Percentiles rank a stretch among this genome's conserved stretches.
These are phyloP conservation scores for Thryonomys swinderianus DNA, from an alignment of 2,113 vertebrate species.

Conservation along the genomic window DNA sequence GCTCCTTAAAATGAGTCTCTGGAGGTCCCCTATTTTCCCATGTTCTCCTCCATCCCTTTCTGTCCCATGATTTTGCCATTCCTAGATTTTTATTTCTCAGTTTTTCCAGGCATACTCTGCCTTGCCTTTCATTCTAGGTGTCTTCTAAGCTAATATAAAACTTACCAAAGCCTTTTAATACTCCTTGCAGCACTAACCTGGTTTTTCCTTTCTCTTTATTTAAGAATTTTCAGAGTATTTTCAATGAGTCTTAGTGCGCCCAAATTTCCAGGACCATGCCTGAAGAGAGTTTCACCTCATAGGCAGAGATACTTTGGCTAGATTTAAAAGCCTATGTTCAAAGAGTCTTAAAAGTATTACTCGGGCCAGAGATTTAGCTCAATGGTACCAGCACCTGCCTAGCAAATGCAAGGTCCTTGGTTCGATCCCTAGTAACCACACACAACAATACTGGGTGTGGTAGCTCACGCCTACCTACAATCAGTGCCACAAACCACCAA, in stretches of 20 bases:
- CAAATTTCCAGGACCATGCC: neutral
- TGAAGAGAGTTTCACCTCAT: neutral
- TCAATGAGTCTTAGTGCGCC: neutral
- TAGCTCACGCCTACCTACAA: no score
- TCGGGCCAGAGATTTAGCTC: no score
- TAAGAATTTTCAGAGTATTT: neutral
- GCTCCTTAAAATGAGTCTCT: neutral
- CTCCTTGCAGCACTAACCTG: neutral
- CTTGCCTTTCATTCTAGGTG: neutral
- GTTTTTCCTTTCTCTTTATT: neutral
- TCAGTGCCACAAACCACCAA: no score
- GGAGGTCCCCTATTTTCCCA: neutral
- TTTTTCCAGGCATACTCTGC: neutral
- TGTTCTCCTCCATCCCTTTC: neutral
- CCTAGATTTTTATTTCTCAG: neutral
- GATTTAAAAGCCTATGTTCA: neutral
- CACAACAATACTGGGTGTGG: no score
- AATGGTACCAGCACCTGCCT: no score
- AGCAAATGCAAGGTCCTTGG: no score
- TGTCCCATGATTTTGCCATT: neutral
- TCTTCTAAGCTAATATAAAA: neutral
- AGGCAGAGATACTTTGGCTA: neutral
- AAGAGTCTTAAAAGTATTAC: neutral
- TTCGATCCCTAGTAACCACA: no score
- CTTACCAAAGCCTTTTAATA: neutral